phyloP scores from a whole-genome alignment of 35 echinoderm and acorn worm genomes.

The Holothuria glaberrima region DNA sequence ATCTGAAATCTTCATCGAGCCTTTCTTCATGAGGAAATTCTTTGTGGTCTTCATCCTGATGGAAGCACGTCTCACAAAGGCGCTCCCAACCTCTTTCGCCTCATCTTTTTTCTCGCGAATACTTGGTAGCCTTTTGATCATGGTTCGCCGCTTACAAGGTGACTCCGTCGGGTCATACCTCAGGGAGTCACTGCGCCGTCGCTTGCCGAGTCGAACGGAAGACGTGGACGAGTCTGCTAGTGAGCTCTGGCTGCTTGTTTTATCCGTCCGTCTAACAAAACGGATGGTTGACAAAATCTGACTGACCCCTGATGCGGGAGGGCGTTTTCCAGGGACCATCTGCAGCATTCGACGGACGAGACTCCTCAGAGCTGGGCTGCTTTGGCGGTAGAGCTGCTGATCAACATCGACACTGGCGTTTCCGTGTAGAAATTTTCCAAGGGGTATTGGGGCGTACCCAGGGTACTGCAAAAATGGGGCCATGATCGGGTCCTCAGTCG shows the following conservation, averaged over 20 bases:
- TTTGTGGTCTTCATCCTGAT: slow-evolving; percentile 36
- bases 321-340: slow-evolving; percentile 66
- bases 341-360: slow-evolving; percentile 79
- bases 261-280: slow-evolving; percentile 16
- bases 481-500: not conserved
- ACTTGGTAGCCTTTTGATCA: slow-evolving; percentile 4
- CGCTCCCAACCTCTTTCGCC: slow-evolving; percentile 15
- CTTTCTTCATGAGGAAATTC: slow-evolving; percentile 30
- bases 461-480: slow-evolving; percentile 80
- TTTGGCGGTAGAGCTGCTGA: slow-evolving; percentile 74
- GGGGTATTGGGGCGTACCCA: slow-evolving; percentile 85
- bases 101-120: not conserved
- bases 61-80: slow-evolving; percentile 30
- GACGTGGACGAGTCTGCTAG: slow-evolving; percentile 17
- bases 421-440: slow-evolving; percentile 87
- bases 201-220: slow-evolving; percentile 38
- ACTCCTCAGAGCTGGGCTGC: slow-evolving; percentile 73
- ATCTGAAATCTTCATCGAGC: slow-evolving; percentile 41
- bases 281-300: slow-evolving; percentile 72
- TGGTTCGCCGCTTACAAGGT: slow-evolving; percentile 20
- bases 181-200: slow-evolving; percentile 57
- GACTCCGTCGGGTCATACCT: slow-evolving; percentile 54
- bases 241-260: slow-evolving; percentile 23
- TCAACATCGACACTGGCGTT: slow-evolving; percentile 91
- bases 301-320: slow-evolving; percentile 72